phyloP scores from a whole-genome alignment of 92 coral and sea anemone genomes.

The Diadumene lineata region DNA sequence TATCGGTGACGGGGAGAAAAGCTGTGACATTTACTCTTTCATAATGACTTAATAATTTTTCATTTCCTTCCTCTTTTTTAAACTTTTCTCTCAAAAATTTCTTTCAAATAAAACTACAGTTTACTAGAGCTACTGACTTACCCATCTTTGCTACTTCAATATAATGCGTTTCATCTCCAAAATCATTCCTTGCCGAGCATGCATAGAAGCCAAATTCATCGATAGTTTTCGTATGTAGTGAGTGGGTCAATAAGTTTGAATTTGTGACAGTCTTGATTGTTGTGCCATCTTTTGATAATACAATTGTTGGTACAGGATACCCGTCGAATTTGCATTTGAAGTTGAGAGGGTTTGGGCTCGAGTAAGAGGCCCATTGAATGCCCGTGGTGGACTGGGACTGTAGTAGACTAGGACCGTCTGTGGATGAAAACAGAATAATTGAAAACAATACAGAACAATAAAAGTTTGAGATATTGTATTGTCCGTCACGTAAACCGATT shows the following conservation, averaged over 20 bases:
- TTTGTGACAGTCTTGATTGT: slow-evolving; percentile 37
- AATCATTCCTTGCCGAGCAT: slow-evolving; percentile 56
- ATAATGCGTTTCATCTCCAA: slow-evolving; percentile 38
- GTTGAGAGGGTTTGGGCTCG: slow-evolving; percentile 23
- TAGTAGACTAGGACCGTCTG: slow-evolving; percentile 44
- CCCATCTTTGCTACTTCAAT: slow-evolving; percentile 67
- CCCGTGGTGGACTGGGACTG: slow-evolving; percentile 28
- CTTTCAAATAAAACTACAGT: not conserved
- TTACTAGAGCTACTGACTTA: slow-evolving; percentile 1
- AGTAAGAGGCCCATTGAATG: slow-evolving; percentile 20
- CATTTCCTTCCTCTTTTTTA: not conserved
- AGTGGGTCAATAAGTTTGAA: slow-evolving; percentile 40
- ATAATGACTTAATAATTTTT: too few species aligned
- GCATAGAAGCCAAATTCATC: slow-evolving; percentile 64
- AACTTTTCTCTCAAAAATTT: not conserved
- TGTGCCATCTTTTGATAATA: slow-evolving; percentile 45
- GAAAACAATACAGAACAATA: too few species aligned
- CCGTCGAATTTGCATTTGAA: slow-evolving; percentile 65
- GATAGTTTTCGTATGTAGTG: slow-evolving; percentile 35
- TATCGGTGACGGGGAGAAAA: too few species aligned
- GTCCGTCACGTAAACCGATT: too few species aligned
- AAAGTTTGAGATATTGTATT: too few species aligned
- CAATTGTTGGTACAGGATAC: slow-evolving; percentile 57
- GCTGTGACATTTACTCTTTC: too few species aligned
- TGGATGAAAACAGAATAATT: not conserved